Evolutionary conservation across 2,888 invertebrate genomes (phyloP).

Genomic region (Amphiduros pacificus): DNA sequence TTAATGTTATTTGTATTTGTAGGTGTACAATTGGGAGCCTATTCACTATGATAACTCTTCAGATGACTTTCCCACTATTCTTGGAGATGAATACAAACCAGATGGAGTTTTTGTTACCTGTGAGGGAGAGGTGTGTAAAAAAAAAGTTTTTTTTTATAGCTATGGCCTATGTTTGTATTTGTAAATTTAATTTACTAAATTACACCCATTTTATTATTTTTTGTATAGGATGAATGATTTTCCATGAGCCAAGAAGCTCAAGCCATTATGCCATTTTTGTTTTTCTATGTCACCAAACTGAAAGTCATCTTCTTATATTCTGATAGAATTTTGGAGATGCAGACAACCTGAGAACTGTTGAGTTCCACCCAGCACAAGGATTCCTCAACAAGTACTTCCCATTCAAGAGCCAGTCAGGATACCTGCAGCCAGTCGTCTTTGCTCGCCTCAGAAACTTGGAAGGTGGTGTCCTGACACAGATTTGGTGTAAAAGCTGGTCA

Average conservation of each 20-base stretch:
- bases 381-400: constrained; percentile 69
- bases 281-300: no score
- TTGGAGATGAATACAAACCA: not conserved
- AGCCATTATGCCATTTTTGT: no score
- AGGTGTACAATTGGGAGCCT: constrained; percentile 7
- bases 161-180: no score
- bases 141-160: no score
- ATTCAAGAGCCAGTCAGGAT: constrained; percentile 53
- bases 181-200: no score
- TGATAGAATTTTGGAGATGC: constrained; percentile 43
- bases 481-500: constrained; percentile 57
- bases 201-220: no score
- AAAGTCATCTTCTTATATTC: no score
- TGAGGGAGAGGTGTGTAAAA: constrained; percentile 77
- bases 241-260: no score
- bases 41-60: not conserved
- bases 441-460: constrained; percentile 47
- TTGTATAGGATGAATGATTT: no score
- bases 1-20: no score
- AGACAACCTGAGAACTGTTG: constrained; percentile 87
- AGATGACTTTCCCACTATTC: not conserved
- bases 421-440: constrained; percentile 47
- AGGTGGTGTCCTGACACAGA: constrained; percentile 48
- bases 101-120: constrained; percentile 69
- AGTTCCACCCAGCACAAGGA: constrained; percentile 67